Evolutionary conservation across 2,797 vertebrate genomes (phyloP).

Genomic region (Rousettus madagascariensis): DNA sequence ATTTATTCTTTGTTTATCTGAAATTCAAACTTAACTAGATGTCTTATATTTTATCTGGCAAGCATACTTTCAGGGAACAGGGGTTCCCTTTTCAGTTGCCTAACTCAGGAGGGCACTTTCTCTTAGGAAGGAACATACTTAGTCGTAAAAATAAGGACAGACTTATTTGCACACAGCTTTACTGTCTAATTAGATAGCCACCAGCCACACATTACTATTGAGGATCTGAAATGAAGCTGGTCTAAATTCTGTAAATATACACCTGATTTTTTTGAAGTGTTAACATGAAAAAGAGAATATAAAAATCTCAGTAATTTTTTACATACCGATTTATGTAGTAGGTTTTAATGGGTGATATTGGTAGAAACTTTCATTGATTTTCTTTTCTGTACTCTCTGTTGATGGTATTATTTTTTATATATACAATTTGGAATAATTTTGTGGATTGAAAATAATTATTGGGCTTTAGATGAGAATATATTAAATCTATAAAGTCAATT

Average conservation of each 20-base stretch:
- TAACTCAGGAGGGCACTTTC: not conserved
- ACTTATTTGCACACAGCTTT: not conserved
- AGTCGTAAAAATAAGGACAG: not conserved
- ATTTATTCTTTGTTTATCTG: not conserved
- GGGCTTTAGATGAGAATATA: not conserved
- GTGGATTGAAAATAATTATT: not conserved
- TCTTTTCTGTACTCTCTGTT: not conserved
- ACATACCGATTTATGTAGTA: not conserved
- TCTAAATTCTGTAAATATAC: not conserved
- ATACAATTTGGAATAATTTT: not conserved
- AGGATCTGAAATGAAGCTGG: not conserved
- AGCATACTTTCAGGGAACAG: not conserved
- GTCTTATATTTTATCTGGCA: not conserved
- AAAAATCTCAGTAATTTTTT: not conserved
- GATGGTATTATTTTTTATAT: not conserved
- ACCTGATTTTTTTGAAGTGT: not conserved
- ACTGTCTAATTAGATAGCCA: not conserved
- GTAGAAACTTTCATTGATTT: not conserved
- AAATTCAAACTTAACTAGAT: not conserved
- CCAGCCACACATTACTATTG: not conserved
- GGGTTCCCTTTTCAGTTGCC: not conserved
- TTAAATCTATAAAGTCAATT: conserved; percentile 5
- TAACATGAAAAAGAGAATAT: not conserved
- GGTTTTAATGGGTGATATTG: not conserved
- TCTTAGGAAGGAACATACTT: not conserved